These are phyloP conservation scores for Trissoscelio sp. DNA, from an alignment of 2,888 invertebrate genomes.

Conservation along the genomic window DNA sequence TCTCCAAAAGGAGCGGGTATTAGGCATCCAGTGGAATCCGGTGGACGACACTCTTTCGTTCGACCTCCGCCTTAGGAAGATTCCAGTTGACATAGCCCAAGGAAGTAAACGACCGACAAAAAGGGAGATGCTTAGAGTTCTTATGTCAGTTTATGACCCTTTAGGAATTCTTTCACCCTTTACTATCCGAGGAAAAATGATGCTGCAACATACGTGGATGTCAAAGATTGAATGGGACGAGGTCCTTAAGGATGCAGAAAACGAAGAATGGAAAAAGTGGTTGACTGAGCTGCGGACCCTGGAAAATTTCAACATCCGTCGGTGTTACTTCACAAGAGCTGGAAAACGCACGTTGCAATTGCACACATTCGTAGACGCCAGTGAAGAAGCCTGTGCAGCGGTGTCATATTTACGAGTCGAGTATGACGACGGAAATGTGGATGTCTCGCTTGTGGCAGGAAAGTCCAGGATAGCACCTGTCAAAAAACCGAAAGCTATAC, in stretches of 20 bases:
- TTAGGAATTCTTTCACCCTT: not conserved
- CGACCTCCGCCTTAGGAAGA: not conserved
- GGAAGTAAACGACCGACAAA: not conserved
- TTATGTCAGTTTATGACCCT: constrained; percentile 4
- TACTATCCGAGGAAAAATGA: not conserved
- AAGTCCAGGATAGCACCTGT: not conserved
- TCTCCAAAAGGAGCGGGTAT: too few relatives aligned
- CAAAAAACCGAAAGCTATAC: not conserved
- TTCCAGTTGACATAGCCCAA: not conserved
- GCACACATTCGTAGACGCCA: not conserved
- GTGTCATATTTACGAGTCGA: not conserved
- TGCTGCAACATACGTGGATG: not conserved
- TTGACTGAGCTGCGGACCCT: not conserved
- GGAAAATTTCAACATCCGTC: not conserved
- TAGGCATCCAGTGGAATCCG: not conserved
- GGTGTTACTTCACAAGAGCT: not conserved
- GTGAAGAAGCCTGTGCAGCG: constrained; percentile 7
- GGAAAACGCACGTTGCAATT: not conserved
- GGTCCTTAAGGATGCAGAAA: not conserved
- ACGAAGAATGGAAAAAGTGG: not conserved
- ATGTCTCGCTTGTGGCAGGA: not conserved
- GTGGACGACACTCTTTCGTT: not conserved
- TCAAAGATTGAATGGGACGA: constrained; percentile 1
- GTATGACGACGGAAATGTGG: not conserved
- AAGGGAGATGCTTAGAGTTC: not conserved